Base-by-base conservation (phyloP, 92 coral and sea anemone species). In the Umimayanthus chanpuru region DNA sequence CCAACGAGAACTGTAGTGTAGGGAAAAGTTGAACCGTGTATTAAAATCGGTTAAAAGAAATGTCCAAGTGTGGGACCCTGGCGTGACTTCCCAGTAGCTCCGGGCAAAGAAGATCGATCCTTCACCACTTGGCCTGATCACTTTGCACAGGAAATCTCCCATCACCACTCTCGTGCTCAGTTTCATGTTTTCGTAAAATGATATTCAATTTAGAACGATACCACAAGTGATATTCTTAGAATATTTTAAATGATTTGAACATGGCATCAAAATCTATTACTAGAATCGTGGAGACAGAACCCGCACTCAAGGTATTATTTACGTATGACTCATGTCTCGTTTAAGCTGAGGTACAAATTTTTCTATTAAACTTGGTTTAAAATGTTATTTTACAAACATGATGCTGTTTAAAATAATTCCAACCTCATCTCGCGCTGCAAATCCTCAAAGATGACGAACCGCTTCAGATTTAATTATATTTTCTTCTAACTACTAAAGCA, bases 241-340 rank as follows among this genome's bases (percentile, higher is more conserved):
- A 44, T 49, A 15, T 16, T 28, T 50, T n/a, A 20, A 4, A 49
- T 78, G 36, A 12, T 78, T 78, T n/a, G 66, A 47, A 5, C 82
- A 78, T 78, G 66, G 30, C 82, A 49, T 78, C 29, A 78, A n/a
- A 11, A 44, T 78, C 67, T 78, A 78, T 49, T 44, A 10, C 9
- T 26, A 58, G 39, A 47, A 78, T 12, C 36, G 53, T n/a, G n/a
- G n/a, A 76, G 5, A 21, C 26, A 74, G 29, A 49, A 78, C 15
- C 28, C 23, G 23, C 14, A 49, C 68, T 53, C 23, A 2, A 61
- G 8, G 68, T 61, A 49, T 21, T 29, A 16, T 38, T 41, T 39
- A 76, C 29, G 20, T 26, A 75, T n/a, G 65, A 47, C 40, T 25
- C 82, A 49, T 38, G 47, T 23, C 47, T 76, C 65, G 58, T 53